phyloP scores from a whole-genome alignment of 2,113 vertebrate species.

The Riparia riparia region DNA sequence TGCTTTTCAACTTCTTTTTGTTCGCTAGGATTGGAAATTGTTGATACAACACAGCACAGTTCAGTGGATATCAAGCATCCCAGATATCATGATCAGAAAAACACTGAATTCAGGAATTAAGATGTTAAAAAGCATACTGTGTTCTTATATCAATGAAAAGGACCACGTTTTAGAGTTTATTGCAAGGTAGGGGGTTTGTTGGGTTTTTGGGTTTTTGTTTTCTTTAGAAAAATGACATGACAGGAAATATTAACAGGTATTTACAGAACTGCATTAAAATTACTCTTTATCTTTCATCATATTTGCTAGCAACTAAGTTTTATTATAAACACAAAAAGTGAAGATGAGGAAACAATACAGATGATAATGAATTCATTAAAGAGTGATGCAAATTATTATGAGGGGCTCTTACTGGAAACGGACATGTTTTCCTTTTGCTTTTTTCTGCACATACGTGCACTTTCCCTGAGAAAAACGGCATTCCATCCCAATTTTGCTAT shows the following conservation, averaged over 20 bases:
- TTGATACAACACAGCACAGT: neutral
- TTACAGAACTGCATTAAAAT: conserved; percentile 11
- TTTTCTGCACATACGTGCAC: neutral
- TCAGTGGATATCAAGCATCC: neutral
- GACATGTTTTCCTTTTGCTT: neutral
- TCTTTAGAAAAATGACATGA: conserved; percentile 36
- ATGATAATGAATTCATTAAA: neutral
- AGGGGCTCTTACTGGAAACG: neutral
- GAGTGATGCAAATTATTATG: neutral
- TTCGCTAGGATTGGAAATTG: neutral
- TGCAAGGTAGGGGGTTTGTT: neutral
- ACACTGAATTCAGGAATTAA: neutral
- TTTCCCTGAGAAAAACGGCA: neutral
- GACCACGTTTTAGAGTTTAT: neutral
- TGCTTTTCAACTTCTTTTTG: neutral
- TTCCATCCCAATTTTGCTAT: neutral
- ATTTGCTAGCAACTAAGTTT: conserved; percentile 36
- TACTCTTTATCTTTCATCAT: neutral
- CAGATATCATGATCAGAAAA: neutral
- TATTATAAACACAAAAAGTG: neutral
- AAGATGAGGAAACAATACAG: neutral
- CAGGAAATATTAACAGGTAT: neutral
- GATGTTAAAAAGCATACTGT: neutral
- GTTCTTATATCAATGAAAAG: neutral
- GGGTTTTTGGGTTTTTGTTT: neutral